Evolutionary conservation across 2,113 vertebrate genomes (phyloP).

Genomic region (Macrotus californicus): DNA sequence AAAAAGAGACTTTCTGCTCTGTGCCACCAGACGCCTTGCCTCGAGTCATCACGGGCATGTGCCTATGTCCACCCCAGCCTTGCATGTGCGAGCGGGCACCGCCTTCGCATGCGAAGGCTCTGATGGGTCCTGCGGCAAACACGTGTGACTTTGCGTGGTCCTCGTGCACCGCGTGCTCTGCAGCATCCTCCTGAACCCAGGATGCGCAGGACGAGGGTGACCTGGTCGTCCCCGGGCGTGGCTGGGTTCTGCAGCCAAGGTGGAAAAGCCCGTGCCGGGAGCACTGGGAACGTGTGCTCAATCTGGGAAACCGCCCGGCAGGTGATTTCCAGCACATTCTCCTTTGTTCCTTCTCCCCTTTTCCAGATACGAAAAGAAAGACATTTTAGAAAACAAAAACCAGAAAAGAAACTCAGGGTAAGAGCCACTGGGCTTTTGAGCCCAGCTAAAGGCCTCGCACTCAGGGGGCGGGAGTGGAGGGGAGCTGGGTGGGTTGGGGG

Average conservation of each 20-base stretch:
- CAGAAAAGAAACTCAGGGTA: neutral
- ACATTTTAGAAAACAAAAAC: neutral
- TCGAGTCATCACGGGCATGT: no score
- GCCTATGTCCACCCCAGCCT: neutral
- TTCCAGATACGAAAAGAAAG: neutral
- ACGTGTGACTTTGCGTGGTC: rapidly evolving
- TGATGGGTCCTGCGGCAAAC: neutral
- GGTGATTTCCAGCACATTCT: neutral
- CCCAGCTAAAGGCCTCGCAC: neutral
- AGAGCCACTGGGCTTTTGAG: neutral
- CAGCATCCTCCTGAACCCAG: neutral
- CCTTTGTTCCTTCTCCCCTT: neutral
- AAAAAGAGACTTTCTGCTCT: neutral
- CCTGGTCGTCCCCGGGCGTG: neutral
- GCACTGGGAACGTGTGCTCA: neutral
- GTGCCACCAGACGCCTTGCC: neutral
- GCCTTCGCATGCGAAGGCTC: rapidly evolving
- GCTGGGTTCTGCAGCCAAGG: neutral
- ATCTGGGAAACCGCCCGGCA: neutral
- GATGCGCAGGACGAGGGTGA: no score
- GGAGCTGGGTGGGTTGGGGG: neutral
- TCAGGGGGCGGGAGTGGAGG: neutral
- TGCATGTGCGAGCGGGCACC: rapidly evolving
- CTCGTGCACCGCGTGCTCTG: neutral
- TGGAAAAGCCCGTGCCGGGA: no score